phyloP scores from a whole-genome alignment of 2,888 invertebrate genomes.

The Apantesis nais region DNA sequence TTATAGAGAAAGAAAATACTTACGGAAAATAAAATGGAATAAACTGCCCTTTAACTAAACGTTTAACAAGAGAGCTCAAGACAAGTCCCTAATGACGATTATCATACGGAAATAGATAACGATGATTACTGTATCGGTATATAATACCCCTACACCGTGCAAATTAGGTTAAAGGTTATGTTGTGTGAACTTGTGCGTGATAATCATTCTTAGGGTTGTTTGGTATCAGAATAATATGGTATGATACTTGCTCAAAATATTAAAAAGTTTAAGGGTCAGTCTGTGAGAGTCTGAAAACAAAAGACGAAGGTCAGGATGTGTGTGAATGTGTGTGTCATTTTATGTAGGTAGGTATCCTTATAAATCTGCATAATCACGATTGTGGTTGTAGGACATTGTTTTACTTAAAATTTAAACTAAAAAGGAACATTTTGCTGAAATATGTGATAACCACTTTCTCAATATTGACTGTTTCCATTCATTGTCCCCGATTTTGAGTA shows the following conservation, averaged over 20 bases:
- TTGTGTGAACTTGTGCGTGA: not conserved
- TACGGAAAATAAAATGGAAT: not conserved
- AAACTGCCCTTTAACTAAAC: not conserved
- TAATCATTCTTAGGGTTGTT: not conserved
- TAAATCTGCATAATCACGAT: not conserved
- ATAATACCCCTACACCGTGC: not conserved
- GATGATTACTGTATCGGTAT: not conserved
- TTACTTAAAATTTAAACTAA: not conserved
- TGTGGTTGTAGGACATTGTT: not conserved
- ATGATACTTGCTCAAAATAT: not conserved
- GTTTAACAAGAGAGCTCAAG: not conserved
- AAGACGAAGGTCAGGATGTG: too few relatives aligned
- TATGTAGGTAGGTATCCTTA: not conserved
- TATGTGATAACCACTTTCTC: not conserved
- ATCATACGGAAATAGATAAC: slow-evolving; percentile 1
- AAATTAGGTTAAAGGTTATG: not conserved
- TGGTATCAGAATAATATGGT: not conserved
- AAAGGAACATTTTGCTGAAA: not conserved
- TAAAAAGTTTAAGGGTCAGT: not conserved
- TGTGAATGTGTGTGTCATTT: too few relatives aligned
- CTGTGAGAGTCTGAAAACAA: not conserved
- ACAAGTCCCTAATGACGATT: not conserved
- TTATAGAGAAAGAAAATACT: too few relatives aligned
- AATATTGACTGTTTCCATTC: too few relatives aligned
- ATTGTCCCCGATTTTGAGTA: too few relatives aligned